A percentile compares a stretch with the other conserved stretches of the same genome.
Evolutionary conservation across 2,888 invertebrate genomes (phyloP).

Genomic region (Ceriagrion tenellum): DNA sequence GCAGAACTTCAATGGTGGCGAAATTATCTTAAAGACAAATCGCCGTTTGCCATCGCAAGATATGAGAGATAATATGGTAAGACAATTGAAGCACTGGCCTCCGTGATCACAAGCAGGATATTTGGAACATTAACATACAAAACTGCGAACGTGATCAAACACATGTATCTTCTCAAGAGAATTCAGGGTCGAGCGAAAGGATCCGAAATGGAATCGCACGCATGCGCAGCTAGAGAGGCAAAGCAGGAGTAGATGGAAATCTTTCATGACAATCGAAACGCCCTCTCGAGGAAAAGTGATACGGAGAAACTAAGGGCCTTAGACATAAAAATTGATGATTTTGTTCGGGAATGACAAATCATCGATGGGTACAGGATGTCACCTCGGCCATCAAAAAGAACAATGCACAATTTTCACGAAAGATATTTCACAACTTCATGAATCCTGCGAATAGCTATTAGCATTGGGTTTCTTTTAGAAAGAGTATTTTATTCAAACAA

Average conservation of each 20-base stretch:
- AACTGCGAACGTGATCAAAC: slow-evolving; percentile 50
- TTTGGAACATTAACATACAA: neutral
- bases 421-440: too few species aligned
- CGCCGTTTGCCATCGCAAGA: too few species aligned
- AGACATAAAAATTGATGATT: neutral
- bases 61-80: too few species aligned
- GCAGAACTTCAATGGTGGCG: too few species aligned
- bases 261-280: neutral
- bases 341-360: neutral
- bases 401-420: neutral
- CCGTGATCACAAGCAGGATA: neutral
- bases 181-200: slow-evolving; percentile 52
- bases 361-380: neutral
- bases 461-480: too few species aligned
- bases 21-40: too few species aligned
- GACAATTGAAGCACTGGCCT: neutral
- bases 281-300: neutral
- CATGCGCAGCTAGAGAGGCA: neutral
- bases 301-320: neutral
- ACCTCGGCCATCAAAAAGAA: neutral
- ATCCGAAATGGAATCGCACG: neutral
- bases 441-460: too few species aligned
- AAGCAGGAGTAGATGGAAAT: slow-evolving; percentile 11
- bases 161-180: slow-evolving; percentile 49
- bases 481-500: too few species aligned